These are phyloP conservation scores for Argyresthia goedartella DNA, from an alignment of 2,888 invertebrate species.

Conservation along the genomic window DNA sequence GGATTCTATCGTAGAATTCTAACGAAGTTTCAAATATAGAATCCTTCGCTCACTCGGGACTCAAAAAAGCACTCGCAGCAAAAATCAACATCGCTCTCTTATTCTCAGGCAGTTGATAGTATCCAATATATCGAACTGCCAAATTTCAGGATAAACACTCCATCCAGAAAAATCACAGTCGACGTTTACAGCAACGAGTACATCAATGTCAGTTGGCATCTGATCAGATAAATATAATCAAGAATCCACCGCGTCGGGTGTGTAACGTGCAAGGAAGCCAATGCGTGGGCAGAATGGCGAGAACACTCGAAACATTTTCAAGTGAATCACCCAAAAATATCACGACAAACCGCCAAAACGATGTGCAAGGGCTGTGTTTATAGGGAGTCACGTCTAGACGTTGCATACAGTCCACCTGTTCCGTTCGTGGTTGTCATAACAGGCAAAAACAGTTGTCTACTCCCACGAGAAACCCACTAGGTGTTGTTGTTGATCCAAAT, in stretches of 20 bases:
- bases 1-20: too few relatives aligned
- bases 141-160: too few relatives aligned
- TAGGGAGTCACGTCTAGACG: background rate
- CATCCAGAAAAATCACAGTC: too few relatives aligned
- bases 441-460: slow-evolving; percentile 23
- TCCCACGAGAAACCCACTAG: slow-evolving; percentile 38
- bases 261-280: slow-evolving; percentile 15
- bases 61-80: too few relatives aligned
- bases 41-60: too few relatives aligned
- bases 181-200: too few relatives aligned
- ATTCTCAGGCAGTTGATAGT: too few relatives aligned
- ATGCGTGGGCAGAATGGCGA: slow-evolving; percentile 39
- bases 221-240: slow-evolving; percentile 6
- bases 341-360: too few relatives aligned
- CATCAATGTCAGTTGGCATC: too few relatives aligned
- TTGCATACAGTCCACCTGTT: slow-evolving; percentile 11
- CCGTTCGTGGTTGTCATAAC: background rate
- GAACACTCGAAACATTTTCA: slow-evolving; percentile 20
- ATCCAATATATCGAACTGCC: too few relatives aligned
- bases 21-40: too few relatives aligned
- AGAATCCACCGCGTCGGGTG: slow-evolving; percentile 20
- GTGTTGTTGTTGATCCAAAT: slow-evolving; percentile 33
- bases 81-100: too few relatives aligned
- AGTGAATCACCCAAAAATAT: slow-evolving; percentile 24
- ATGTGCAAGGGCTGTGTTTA: background rate